phyloP scores from a whole-genome alignment of 64 coral and sea anemone species.

The Hydrozoanthus tunicans region DNA sequence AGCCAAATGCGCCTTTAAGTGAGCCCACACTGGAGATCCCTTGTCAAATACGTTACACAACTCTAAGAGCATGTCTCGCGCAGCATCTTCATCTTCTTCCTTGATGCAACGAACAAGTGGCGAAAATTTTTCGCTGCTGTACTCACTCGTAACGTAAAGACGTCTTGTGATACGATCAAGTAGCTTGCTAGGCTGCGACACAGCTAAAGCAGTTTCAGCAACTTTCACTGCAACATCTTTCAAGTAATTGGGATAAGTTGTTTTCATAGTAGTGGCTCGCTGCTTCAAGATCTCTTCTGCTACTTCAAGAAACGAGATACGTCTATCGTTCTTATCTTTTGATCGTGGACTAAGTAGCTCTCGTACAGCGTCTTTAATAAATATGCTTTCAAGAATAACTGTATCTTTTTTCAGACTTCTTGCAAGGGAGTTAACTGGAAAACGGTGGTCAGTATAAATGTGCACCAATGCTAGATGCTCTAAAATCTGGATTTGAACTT shows the following conservation, averaged over 20 bases:
- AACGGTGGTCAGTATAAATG: conserved; percentile 68
- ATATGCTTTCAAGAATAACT: conserved; percentile 69
- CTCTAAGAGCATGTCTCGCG: conserved; percentile 73
- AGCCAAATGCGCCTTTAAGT: conserved; percentile 74
- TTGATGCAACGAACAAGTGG: conserved; percentile 68
- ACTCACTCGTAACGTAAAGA: conserved; percentile 84
- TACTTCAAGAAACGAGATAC: conserved; percentile 84
- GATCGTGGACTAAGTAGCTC: conserved; percentile 71
- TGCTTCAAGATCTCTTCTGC: conserved; percentile 74
- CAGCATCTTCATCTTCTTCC: conserved; percentile 56
- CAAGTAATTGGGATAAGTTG: conserved; percentile 23
- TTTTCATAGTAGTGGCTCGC: conserved; percentile 7
- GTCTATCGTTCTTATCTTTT: conserved; percentile 49
- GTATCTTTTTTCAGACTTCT: conserved; percentile 38
- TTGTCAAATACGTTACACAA: conserved; percentile 68
- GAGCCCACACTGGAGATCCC: conserved; percentile 68
- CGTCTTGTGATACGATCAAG: conserved; percentile 82
- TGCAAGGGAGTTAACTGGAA: conserved; percentile 70
- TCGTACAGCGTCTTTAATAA: conserved; percentile 62
- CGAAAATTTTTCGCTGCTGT: conserved; percentile 84
- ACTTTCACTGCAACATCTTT: conserved; percentile 67
- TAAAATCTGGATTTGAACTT: conserved; percentile 66
- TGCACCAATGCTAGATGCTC: conserved; percentile 67
- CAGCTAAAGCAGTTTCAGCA: conserved; percentile 65
- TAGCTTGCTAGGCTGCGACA: conserved; percentile 31